Base-by-base conservation (phyloP, 1,140 invertebrate species). In the Leptopilina clavipes region DNA sequence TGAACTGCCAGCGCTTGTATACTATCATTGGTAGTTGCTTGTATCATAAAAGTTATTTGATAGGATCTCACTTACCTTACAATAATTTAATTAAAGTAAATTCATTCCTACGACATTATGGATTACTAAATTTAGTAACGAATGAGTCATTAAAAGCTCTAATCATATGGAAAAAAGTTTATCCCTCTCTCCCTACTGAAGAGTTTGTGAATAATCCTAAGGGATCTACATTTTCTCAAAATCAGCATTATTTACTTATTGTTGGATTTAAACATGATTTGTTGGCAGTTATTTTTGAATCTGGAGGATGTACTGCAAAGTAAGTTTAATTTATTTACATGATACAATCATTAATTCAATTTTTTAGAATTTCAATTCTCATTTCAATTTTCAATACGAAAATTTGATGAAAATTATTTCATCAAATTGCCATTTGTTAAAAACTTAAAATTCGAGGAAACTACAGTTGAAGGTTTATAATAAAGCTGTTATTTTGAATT, bases 131-230 rank as follows among this genome's bases (percentile, higher is more conserved):
- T 84, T 88, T 96, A 12, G 92, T 93, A 25, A 90, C 88, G 71
- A 92, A 92, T 0, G 93, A 94, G 77, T 90, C 93, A 19, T 89
- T 95, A 0, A 93, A 94, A 73, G 93, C 93, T 75, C 85, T 96
- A 22, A 92, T 96, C n/a, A 87, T 95, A 11, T 96, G 95, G 95
- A 93, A 93, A 84, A 94, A 94, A 90, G 93, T 96, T 19, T 94
- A 92, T 83, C 92, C 92, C 12, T 84, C 84, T 11, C 92, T 91
- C 0, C 91, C 88, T 72, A 87, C 89, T 75, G 82, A 73, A 71
- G 79, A 22, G 52, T 79, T 83, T 84, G 81, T 79, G 88, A 90
- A 83, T 87, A 81, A 70, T 56, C 70, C 12, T 14, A 73, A 78
- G 48, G 72, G 37, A 31, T 77, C 82, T 31, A 72, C 83, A 25